These are phyloP conservation scores for Actenoides hombroni DNA, from an alignment of 2,113 vertebrate genomes.

Conservation along the genomic window DNA sequence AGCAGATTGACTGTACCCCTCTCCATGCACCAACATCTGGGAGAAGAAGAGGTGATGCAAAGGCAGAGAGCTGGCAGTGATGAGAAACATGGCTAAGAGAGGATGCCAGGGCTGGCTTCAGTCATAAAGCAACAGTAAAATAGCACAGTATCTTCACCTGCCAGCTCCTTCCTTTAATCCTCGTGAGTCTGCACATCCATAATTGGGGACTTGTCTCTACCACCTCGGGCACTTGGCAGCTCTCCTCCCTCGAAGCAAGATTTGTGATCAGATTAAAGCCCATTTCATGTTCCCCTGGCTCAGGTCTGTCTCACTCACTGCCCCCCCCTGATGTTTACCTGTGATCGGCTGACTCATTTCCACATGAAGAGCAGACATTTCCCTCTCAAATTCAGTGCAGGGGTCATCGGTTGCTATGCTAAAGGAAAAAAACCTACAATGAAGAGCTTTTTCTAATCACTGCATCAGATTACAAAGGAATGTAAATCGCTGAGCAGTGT, in stretches of 20 bases:
- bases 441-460: slow-evolving; percentile 49
- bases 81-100: not conserved
- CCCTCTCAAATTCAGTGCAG: not conserved
- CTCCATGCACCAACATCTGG: not conserved
- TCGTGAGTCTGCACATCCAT: not conserved
- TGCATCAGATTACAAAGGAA: slow-evolving; percentile 52
- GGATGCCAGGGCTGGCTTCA: not conserved
- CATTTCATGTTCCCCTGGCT: slow-evolving; percentile 9
- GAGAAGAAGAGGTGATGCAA: not conserved
- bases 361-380: slow-evolving; percentile 48
- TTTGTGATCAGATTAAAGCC: slow-evolving; percentile 47
- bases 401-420: slow-evolving; percentile 6
- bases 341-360: slow-evolving; percentile 31
- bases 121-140: not conserved
- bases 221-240: slow-evolving; percentile 8
- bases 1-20: not conserved
- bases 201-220: slow-evolving; percentile 6
- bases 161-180: slow-evolving; percentile 9
- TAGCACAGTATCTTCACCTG: not conserved
- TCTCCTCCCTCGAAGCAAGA: not conserved
- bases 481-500: slow-evolving; percentile 35
- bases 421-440: slow-evolving; percentile 21
- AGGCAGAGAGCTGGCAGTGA: not conserved
- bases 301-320: not conserved
- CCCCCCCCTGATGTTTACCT: slow-evolving; percentile 20